These are phyloP conservation scores for Oryzias curvinotus DNA, from an alignment of 2,113 vertebrate species.

Conservation along the genomic window DNA sequence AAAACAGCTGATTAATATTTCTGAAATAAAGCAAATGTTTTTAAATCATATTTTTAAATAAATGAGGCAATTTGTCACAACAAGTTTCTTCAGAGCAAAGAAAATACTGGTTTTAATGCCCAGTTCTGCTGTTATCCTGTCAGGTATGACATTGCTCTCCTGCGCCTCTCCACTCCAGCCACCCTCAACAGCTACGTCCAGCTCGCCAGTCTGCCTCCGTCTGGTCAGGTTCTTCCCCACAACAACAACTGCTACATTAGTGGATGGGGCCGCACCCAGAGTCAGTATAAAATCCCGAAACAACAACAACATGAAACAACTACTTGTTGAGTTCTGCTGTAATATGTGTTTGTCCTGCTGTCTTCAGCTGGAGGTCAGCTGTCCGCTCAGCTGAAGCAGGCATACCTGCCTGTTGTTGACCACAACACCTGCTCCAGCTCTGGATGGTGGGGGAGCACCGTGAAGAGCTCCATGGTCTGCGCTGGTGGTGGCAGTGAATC, in stretches of 20 bases:
- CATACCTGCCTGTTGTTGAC: constrained; percentile 81
- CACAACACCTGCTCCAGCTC: constrained; percentile 77
- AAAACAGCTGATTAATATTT: too few species aligned
- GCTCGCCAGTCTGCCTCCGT: constrained; percentile 78
- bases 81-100: too few species aligned
- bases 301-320: not conserved
- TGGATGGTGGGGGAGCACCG: constrained; percentile 85
- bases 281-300: constrained; percentile 72
- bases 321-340: not conserved
- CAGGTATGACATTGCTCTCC: constrained; percentile 88
- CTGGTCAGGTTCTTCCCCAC: constrained; percentile 79
- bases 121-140: not conserved
- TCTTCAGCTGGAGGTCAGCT: constrained; percentile 81
- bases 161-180: constrained; percentile 77
- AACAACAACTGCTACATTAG: constrained; percentile 84
- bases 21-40: too few species aligned
- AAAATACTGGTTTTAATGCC: not conserved
- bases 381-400: constrained; percentile 84
- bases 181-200: constrained; percentile 81
- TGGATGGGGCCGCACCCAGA: constrained; percentile 87
- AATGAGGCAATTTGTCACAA: too few species aligned
- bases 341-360: not conserved
- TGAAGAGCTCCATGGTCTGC: constrained; percentile 88
- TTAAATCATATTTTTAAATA: too few species aligned
- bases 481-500: constrained; percentile 80